Conservation (phyloP, 92 coral and sea anemone species). For the Zoanthus gigantus region DNA sequence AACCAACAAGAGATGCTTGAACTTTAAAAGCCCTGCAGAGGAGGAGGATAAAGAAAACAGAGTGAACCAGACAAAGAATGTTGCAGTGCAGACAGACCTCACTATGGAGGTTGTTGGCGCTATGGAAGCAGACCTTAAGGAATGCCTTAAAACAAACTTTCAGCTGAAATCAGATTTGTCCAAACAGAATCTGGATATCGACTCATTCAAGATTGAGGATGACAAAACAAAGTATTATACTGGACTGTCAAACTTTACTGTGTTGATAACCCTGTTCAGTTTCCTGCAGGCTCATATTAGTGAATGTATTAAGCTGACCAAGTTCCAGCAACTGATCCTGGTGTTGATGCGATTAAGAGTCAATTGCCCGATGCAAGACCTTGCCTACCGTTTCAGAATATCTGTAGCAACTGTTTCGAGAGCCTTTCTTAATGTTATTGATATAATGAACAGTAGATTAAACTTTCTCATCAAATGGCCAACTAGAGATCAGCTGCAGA, state of each 20-base stretch:
- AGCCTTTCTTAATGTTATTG: conserved; percentile 25
- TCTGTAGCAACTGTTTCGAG: conserved; percentile 54
- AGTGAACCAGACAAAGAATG: conserved; percentile 11
- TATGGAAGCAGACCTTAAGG: conserved; percentile 14
- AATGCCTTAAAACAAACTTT: conserved; percentile 10
- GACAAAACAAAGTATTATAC: conserved; percentile 5
- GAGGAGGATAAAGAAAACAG: conserved; percentile 10
- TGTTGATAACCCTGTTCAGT: conserved; percentile 1
- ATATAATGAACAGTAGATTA: conserved; percentile 14
- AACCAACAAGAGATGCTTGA: conserved; percentile 8
- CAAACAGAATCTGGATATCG: conserved; percentile 1
- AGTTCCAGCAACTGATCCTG: conserved; percentile 57
- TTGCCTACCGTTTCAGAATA: conserved; percentile 60
- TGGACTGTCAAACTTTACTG: not conserved
- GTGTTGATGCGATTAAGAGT: conserved; percentile 53
- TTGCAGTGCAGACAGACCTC: conserved; percentile 13
- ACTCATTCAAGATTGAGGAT: not conserved
- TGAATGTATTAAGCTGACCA: conserved; percentile 28
- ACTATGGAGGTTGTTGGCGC: conserved; percentile 13
- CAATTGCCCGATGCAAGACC: conserved; percentile 61
- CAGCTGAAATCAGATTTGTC: conserved; percentile 4
- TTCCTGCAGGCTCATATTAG: conserved; percentile 8
- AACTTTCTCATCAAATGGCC: conserved; percentile 45
- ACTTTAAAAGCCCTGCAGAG: conserved; percentile 11
- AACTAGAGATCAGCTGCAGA: conserved; percentile 20